These are phyloP conservation scores for Caenorhabditis remanei DNA, from an alignment of 1,140 invertebrate species.

Conservation along the genomic window DNA sequence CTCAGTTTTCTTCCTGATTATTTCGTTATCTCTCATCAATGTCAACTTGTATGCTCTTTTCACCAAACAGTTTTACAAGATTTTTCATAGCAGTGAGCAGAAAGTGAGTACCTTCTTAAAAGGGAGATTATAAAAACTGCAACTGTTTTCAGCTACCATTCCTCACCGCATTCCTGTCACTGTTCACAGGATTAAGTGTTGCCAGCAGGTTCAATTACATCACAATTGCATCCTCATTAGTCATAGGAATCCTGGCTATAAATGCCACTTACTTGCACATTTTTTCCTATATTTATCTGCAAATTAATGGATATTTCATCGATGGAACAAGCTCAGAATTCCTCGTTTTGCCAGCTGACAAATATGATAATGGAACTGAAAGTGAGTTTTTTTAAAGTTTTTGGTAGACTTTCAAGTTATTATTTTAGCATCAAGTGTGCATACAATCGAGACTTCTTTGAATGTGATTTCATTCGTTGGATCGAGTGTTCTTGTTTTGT, in stretches of 20 bases:
- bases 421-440: slow-evolving; percentile 42
- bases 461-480: slow-evolving; percentile 18
- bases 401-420: no score
- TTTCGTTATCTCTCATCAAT: slow-evolving; percentile 14
- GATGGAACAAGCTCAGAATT: slow-evolving; percentile 28
- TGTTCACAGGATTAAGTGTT: slow-evolving; percentile 39
- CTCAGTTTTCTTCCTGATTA: slow-evolving; percentile 30
- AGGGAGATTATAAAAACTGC: no score
- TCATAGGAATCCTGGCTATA: slow-evolving; percentile 7
- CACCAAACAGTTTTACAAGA: slow-evolving; percentile 42
- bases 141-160: slow-evolving; percentile 20
- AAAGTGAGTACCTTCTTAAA: neutral
- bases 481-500: slow-evolving; percentile 25
- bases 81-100: slow-evolving; percentile 44
- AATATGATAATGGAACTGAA: slow-evolving; percentile 35
- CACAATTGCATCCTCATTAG: slow-evolving; percentile 30
- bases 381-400: neutral
- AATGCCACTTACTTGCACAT: slow-evolving; percentile 40
- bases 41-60: slow-evolving; percentile 36
- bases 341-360: slow-evolving; percentile 25
- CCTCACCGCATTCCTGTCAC: slow-evolving; percentile 12
- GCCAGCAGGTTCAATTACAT: slow-evolving; percentile 30
- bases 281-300: slow-evolving; percentile 26
- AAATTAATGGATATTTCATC: slow-evolving; percentile 21
- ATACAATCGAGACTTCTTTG: slow-evolving; percentile 29